Conservation (phyloP, 1,140 invertebrate species). For the Trachymyrmex cornetzi region DNA sequence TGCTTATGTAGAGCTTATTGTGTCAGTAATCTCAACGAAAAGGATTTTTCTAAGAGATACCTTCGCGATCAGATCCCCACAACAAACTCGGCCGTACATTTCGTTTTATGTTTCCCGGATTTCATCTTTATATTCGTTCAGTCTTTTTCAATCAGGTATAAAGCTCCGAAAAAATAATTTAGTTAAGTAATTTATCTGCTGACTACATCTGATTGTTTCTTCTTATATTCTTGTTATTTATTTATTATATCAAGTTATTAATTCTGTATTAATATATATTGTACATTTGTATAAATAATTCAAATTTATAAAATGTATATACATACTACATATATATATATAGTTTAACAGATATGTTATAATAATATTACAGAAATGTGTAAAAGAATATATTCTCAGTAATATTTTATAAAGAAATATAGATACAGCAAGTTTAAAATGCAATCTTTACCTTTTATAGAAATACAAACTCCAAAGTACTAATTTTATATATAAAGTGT, state of each 20-base stretch:
- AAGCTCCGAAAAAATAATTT: conserved; percentile 6
- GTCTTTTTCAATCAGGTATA: conserved; percentile 25
- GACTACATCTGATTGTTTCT: neutral
- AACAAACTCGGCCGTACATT: conserved; percentile 41
- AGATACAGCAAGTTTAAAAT: neutral
- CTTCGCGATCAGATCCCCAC: conserved; percentile 19
- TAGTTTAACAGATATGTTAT: neutral
- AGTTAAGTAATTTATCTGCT: neutral
- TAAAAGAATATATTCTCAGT: neutral
- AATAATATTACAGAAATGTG: neutral
- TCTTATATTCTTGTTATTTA: neutral
- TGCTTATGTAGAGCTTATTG: conserved; percentile 68
- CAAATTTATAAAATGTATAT: no score
- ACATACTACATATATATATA: no score
- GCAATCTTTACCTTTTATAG: neutral
- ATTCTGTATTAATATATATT: neutral
- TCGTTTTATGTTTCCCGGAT: conserved; percentile 42
- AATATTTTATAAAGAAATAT: neutral
- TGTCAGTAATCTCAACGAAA: conserved; percentile 48
- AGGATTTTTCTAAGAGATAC: conserved; percentile 61
- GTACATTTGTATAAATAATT: neutral
- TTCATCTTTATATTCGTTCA: conserved; percentile 7
- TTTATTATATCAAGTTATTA: neutral
- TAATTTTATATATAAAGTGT: neutral
- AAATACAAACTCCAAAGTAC: neutral